A percentile compares a stretch with the other conserved stretches of the same genome.
Evolutionary conservation across 2,888 invertebrate species (phyloP).

Genomic region (Eupsilia transversa): DNA sequence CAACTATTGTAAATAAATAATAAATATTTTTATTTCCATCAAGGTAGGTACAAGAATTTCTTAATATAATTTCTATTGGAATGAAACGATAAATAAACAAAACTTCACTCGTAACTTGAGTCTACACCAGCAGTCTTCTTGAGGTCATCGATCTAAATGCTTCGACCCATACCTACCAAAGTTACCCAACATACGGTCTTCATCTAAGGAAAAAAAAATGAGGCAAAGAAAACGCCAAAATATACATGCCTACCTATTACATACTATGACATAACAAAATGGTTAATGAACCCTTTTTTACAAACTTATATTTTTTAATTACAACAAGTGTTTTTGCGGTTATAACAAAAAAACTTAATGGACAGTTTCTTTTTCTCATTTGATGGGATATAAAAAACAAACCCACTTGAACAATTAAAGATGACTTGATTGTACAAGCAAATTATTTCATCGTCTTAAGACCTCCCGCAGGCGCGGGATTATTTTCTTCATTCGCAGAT

Average conservation of each 20-base stretch:
- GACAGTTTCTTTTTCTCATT: constrained; percentile 21
- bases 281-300: constrained; percentile 55
- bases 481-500: too few species aligned
- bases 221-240: not conserved
- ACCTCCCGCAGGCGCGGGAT: too few species aligned
- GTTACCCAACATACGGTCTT: not conserved
- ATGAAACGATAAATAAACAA: not conserved
- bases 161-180: not conserved
- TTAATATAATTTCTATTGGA: too few species aligned
- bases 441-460: constrained; percentile 34
- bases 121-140: not conserved
- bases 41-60: too few species aligned
- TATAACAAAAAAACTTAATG: constrained; percentile 36
- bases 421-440: constrained; percentile 22
- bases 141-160: not conserved
- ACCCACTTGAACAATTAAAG: constrained; percentile 12
- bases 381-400: constrained; percentile 33
- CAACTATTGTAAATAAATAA: not conserved
- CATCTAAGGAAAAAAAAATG: not conserved
- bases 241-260: not conserved
- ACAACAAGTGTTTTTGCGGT: constrained; percentile 12
- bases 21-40: too few species aligned
- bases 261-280: constrained; percentile 22
- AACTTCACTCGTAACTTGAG: too few species aligned
- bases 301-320: constrained; percentile 21